phyloP scores from a whole-genome alignment of 2,888 invertebrate genomes.

The Labia minor region DNA sequence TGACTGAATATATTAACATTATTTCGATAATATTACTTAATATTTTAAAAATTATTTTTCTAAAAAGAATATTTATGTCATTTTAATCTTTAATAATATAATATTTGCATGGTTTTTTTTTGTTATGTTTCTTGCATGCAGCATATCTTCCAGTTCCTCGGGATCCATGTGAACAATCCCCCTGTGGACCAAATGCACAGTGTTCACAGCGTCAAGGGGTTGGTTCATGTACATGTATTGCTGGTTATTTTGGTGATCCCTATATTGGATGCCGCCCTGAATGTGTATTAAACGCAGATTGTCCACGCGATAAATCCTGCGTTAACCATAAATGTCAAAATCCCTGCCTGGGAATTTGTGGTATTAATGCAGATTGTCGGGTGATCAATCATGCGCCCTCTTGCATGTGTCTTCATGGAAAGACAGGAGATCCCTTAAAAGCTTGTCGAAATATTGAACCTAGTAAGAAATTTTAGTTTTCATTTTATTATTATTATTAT shows the following conservation, averaged over 20 bases:
- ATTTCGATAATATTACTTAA: too few species aligned
- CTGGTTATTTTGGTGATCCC: constrained; percentile 75
- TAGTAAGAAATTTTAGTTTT: constrained; percentile 24
- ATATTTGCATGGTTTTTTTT: not conserved
- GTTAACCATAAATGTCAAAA: constrained; percentile 72
- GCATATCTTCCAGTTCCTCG: constrained; percentile 43
- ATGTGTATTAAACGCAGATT: constrained; percentile 79
- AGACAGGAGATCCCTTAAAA: constrained; percentile 65
- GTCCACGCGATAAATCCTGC: constrained; percentile 63
- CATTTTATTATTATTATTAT: constrained; percentile 17
- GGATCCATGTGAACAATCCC: constrained; percentile 69
- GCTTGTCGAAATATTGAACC: constrained; percentile 47
- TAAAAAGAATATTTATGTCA: constrained; percentile 21
- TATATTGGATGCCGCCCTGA: constrained; percentile 77
- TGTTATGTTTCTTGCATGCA: constrained; percentile 31
- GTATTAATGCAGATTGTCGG: constrained; percentile 69
- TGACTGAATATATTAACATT: too few species aligned
- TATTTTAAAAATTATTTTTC: too few species aligned
- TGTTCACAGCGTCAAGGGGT: constrained; percentile 70
- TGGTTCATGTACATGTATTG: constrained; percentile 69
- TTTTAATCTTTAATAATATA: constrained; percentile 2
- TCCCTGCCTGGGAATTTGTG: constrained; percentile 73
- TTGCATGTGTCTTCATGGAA: constrained; percentile 60
- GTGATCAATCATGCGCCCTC: constrained; percentile 73
- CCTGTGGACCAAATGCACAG: constrained; percentile 75